phyloP scores from a whole-genome alignment of 2,113 vertebrate species.

The Phalacrocorax pelagicus region DNA sequence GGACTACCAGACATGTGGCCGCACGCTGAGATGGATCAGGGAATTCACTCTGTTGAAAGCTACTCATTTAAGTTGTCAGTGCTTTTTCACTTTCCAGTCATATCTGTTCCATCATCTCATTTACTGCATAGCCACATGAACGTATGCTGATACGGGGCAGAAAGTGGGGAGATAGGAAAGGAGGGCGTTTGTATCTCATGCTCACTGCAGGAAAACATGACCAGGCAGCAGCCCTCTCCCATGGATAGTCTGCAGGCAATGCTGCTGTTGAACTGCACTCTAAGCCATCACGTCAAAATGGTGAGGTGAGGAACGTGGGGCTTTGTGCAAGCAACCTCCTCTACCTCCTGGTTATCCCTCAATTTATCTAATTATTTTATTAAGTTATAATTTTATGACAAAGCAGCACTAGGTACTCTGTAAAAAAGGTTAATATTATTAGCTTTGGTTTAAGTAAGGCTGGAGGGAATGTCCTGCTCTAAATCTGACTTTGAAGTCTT shows the following conservation, averaged over 20 bases:
- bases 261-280: not conserved
- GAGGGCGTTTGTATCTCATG: not conserved
- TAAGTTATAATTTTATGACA: conserved; percentile 17
- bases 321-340: not conserved
- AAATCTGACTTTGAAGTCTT: conserved; percentile 57
- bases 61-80: not conserved
- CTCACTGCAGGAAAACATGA: not conserved
- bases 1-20: not conserved
- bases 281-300: not conserved
- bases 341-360: not conserved
- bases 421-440: conserved; percentile 37
- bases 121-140: not conserved
- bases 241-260: not conserved
- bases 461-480: conserved; percentile 37
- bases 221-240: not conserved
- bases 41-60: not conserved
- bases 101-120: not conserved
- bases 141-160: not conserved
- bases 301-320: not conserved
- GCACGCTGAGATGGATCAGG: not conserved
- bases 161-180: not conserved
- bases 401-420: not conserved
- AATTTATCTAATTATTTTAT: conserved; percentile 38
- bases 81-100: not conserved
- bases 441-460: not conserved